Conservation (phyloP, 2,888 invertebrate genomes). For the Drosophila limbata region DNA sequence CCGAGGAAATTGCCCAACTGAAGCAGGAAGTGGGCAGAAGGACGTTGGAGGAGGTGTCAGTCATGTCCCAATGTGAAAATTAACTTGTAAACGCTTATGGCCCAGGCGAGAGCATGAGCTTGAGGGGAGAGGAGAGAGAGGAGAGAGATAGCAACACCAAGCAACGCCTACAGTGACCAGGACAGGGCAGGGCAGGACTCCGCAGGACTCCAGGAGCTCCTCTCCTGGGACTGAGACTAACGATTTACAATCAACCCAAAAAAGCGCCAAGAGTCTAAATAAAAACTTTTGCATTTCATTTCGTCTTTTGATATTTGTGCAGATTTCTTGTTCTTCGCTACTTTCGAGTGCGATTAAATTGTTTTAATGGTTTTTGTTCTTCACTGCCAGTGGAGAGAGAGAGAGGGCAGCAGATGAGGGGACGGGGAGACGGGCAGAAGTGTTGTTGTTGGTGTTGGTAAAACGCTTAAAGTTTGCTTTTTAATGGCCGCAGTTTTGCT, state of each 20-base stretch:
- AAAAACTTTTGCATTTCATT: slow-evolving; percentile 80
- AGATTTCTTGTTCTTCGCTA: slow-evolving; percentile 64
- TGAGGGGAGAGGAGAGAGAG: slow-evolving; percentile 1
- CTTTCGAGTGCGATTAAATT: slow-evolving; percentile 85
- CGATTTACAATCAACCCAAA: slow-evolving; percentile 82
- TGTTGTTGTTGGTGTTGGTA: slow-evolving; percentile 21
- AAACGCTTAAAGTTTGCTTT: slow-evolving; percentile 69
- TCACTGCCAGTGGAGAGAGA: neutral
- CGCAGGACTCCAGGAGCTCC: slow-evolving; percentile 23
- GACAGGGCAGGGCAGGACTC: slow-evolving; percentile 21
- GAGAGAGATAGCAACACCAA: slow-evolving; percentile 31
- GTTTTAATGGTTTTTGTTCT: slow-evolving; percentile 84
- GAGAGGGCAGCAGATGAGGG: too few relatives aligned
- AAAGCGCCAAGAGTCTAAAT: slow-evolving; percentile 71
- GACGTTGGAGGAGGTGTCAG: slow-evolving; percentile 50
- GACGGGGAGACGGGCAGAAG: neutral
- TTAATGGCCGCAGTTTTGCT: slow-evolving; percentile 68
- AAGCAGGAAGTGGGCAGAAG: neutral
- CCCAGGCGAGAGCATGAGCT: neutral
- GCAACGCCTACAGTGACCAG: slow-evolving; percentile 19
- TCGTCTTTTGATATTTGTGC: slow-evolving; percentile 74
- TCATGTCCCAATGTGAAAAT: slow-evolving; percentile 81
- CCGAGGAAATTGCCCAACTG: slow-evolving; percentile 63
- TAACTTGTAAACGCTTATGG: slow-evolving; percentile 80
- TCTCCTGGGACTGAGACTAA: slow-evolving; percentile 71